Evolutionary conservation across 2,797 vertebrate genomes (phyloP).

Genomic region (Margarornis squamiger): DNA sequence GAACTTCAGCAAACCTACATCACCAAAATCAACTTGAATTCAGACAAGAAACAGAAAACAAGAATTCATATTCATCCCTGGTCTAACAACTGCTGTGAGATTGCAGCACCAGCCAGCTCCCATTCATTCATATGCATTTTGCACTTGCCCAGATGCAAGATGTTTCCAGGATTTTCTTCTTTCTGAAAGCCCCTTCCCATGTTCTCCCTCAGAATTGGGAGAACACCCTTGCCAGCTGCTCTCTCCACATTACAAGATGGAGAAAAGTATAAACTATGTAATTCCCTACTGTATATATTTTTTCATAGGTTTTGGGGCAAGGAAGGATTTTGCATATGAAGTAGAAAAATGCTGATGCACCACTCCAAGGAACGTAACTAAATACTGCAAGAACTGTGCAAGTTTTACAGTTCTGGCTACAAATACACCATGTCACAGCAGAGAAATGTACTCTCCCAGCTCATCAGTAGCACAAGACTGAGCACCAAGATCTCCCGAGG

Average conservation of each 20-base stretch:
- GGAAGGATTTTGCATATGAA: not conserved
- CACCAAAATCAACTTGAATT: not conserved
- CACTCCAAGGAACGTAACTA: not conserved
- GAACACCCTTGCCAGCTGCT: not conserved
- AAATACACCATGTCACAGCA: not conserved
- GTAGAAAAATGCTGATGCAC: not conserved
- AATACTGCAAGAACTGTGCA: not conserved
- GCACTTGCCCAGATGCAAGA: not conserved
- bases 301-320: not conserved
- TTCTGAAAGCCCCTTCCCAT: not conserved
- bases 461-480: not conserved
- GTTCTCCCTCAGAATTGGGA: not conserved
- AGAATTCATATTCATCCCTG: not conserved
- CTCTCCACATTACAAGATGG: not conserved
- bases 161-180: not conserved
- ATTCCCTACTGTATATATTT: not conserved
- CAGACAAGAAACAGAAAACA: not conserved
- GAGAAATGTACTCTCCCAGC: not conserved
- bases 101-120: not conserved
- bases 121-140: not conserved
- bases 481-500: not conserved
- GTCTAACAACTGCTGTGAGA: not conserved
- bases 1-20: not conserved
- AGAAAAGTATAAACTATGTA: not conserved
- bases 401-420: not conserved